Evolutionary conservation across 2,888 invertebrate species (phyloP).

Genomic region (Creontiades dilutus): DNA sequence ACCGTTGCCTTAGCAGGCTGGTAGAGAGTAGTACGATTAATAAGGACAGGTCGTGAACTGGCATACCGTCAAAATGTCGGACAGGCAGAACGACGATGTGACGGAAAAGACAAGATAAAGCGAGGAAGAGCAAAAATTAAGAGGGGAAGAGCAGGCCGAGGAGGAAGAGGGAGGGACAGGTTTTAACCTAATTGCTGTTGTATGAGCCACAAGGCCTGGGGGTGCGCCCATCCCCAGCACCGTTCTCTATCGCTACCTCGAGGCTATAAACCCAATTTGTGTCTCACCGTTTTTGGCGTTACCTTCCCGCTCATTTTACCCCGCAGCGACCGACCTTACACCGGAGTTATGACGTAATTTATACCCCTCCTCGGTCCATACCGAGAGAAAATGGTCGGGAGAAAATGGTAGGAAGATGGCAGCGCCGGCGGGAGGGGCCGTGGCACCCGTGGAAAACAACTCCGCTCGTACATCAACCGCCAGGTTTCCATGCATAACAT

Average conservation of each 20-base stretch:
- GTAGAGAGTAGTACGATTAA: not conserved
- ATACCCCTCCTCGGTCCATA: constrained; percentile 25
- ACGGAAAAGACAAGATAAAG: too few relatives aligned
- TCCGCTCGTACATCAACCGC: constrained; percentile 43
- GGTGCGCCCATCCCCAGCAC: not conserved
- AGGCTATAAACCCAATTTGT: constrained; percentile 61
- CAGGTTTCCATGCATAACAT: constrained; percentile 60
- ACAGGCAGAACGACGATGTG: too few relatives aligned
- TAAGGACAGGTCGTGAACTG: not conserved
- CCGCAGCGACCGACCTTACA: constrained; percentile 22
- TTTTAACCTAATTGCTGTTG: constrained; percentile 58
- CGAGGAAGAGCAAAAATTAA: too few relatives aligned
- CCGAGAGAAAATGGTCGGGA: constrained; percentile 18
- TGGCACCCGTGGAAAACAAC: constrained; percentile 51
- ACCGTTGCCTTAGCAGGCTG: too few relatives aligned
- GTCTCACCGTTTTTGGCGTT: constrained; percentile 58
- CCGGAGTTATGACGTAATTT: constrained; percentile 59
- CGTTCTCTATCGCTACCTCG: constrained; percentile 9
- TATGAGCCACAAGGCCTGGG: not conserved
- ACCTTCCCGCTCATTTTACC: constrained; percentile 46
- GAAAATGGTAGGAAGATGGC: not conserved
- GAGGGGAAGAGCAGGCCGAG: not conserved
- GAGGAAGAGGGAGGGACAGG: not conserved
- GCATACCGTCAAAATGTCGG: too few relatives aligned
- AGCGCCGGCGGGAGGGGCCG: not conserved